Evolutionary conservation across 2,113 vertebrate species (phyloP).

Genomic region (Bagarius yarrelli): DNA sequence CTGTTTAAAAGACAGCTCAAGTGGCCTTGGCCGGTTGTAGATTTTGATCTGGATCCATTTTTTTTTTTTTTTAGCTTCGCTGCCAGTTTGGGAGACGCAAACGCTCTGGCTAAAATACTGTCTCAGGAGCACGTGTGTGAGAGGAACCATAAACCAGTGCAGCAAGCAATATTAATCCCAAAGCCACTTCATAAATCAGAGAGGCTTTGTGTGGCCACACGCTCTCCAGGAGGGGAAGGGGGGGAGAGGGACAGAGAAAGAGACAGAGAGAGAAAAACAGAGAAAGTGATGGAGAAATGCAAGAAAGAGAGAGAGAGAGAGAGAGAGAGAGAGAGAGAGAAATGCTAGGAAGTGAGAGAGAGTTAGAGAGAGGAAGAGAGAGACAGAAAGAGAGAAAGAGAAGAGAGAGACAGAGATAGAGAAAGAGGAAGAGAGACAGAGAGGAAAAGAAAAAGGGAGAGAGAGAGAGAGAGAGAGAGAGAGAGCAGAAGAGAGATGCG

Average conservation of each 20-base stretch:
- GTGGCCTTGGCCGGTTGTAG: constrained; percentile 66
- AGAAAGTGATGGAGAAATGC: background rate
- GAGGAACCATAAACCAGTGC: constrained; percentile 65
- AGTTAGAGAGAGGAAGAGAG: too few species aligned
- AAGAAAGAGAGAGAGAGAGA: background rate
- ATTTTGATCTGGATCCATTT: constrained; percentile 49
- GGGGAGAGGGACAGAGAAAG: background rate
- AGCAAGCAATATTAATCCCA: constrained; percentile 67
- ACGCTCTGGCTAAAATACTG: constrained; percentile 60
- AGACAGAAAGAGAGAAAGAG: too few species aligned
- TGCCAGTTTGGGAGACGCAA: constrained; percentile 39
- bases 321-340: background rate
- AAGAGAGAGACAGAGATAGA: too few species aligned
- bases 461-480: too few species aligned
- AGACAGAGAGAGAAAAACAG: background rate
- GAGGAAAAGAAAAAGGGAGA: too few species aligned
- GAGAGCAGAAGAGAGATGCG: background rate
- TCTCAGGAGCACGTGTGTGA: constrained; percentile 52
- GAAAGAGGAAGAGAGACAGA: too few species aligned
- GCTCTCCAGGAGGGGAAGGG: constrained; percentile 37
- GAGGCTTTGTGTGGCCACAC: constrained; percentile 48
- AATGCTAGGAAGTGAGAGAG: background rate
- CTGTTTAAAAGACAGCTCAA: constrained; percentile 45
- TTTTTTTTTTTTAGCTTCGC: background rate
- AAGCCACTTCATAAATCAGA: constrained; percentile 71